A percentile compares a stretch with the other conserved stretches of the same genome.
Conservation (phyloP, 2,113 vertebrate genomes). For the Takifugu flavidus region DNA sequence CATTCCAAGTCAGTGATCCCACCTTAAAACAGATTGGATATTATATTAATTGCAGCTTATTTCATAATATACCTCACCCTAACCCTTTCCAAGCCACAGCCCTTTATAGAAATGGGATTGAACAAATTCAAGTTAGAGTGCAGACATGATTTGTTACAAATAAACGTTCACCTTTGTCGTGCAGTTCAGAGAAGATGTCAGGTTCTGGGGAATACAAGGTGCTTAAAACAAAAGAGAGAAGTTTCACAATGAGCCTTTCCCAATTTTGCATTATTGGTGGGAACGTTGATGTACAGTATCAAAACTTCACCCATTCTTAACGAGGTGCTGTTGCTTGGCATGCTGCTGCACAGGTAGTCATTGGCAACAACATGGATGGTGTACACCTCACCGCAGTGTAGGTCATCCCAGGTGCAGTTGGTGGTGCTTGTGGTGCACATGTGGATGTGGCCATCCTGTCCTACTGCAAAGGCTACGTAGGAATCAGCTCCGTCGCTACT, state of each 20-base stretch:
- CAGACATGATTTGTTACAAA: background rate
- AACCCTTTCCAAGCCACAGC: too few species aligned
- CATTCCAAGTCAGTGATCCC: slow-evolving; percentile 65
- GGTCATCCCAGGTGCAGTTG: slow-evolving; percentile 61
- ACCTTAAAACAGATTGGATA: slow-evolving; percentile 29
- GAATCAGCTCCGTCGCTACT: slow-evolving; percentile 57
- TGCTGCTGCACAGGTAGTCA: slow-evolving; percentile 62
- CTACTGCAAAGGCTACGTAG: slow-evolving; percentile 68
- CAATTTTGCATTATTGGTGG: background rate
- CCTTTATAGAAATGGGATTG: too few species aligned
- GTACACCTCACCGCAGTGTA: slow-evolving; percentile 73
- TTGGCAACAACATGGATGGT: slow-evolving; percentile 51
- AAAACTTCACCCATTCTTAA: slow-evolving; percentile 67
- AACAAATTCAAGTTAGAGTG: too few species aligned
- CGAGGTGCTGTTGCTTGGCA: slow-evolving; percentile 60
- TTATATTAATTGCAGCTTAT: too few species aligned
- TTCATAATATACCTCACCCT: too few species aligned
- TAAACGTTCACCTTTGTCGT: slow-evolving; percentile 44
- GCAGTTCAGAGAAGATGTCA: slow-evolving; percentile 66
- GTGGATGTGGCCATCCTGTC: slow-evolving; percentile 44
- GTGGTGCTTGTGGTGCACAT: slow-evolving; percentile 57
- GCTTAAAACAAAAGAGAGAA: slow-evolving; percentile 48
- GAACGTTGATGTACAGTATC: background rate
- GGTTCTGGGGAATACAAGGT: slow-evolving; percentile 68
- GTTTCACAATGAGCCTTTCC: background rate